Evolutionary conservation across 2,113 vertebrate genomes (phyloP).

Genomic region (Pachypanchax playfairii): DNA sequence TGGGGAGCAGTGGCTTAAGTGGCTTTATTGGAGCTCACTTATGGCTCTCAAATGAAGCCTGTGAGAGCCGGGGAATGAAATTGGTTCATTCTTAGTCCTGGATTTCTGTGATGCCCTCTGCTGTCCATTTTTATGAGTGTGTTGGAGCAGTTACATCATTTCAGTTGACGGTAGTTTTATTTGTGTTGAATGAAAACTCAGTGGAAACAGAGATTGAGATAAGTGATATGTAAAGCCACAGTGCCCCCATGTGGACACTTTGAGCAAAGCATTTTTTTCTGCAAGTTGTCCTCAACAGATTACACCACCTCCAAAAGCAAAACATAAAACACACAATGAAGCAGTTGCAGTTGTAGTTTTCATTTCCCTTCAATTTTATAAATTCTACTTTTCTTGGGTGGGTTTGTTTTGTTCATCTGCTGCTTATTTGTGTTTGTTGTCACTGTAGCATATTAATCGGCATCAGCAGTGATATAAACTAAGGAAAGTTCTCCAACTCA

Average conservation of each 20-base stretch:
- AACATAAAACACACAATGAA: no score
- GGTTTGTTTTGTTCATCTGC: no score
- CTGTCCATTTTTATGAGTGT: slow-evolving; percentile 19
- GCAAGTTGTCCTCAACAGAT: no score
- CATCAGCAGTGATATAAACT: no score
- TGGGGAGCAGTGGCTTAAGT: slow-evolving; percentile 71
- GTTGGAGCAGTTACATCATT: slow-evolving; percentile 60
- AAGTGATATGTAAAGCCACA: slow-evolving; percentile 45
- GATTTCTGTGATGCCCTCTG: slow-evolving; percentile 57
- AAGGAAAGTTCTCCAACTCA: no score
- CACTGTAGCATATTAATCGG: no score
- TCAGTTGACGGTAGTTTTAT: slow-evolving; percentile 40
- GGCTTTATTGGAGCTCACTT: slow-evolving; percentile 67
- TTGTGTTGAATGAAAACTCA: slow-evolving; percentile 48
- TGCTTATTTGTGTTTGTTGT: no score
- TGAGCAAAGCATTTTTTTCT: neutral
- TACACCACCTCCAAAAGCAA: no score
- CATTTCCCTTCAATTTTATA: no score
- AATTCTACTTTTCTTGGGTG: no score
- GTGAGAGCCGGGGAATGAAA: slow-evolving; percentile 56
- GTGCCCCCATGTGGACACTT: slow-evolving; percentile 58
- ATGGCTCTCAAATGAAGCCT: slow-evolving; percentile 66
- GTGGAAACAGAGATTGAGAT: neutral
- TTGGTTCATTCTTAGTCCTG: slow-evolving; percentile 52
- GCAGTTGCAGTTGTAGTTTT: no score